Conservation (phyloP, 2,888 invertebrate species). For the Conops quadrifasciatus region DNA sequence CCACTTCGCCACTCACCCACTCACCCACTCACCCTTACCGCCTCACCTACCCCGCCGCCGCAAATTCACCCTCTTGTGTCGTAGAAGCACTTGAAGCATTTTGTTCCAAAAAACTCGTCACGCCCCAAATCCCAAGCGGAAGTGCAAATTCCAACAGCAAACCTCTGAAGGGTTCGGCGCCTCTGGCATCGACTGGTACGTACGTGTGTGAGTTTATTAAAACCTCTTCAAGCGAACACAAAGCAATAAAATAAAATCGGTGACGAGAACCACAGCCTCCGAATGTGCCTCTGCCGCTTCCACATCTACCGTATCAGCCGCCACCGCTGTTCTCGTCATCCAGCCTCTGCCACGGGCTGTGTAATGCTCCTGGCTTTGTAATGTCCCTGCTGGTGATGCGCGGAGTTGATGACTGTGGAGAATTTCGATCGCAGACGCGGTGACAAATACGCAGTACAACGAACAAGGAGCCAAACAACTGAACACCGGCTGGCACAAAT, state of each 20-base stretch:
- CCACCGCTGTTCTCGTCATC: background rate
- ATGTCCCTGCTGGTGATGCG: conserved; percentile 10
- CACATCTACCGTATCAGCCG: background rate
- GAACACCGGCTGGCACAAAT: background rate
- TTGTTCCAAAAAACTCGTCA: conserved; percentile 8
- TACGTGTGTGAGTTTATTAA: background rate
- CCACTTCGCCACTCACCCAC: too few species aligned
- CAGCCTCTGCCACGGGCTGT: too few species aligned
- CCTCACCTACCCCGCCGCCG: too few species aligned
- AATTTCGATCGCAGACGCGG: conserved; percentile 27
- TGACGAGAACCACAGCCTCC: conserved; percentile 8
- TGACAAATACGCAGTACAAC: conserved; percentile 7
- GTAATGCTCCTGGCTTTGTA: background rate
- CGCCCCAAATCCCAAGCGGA: conserved; percentile 21
- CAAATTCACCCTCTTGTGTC: background rate
- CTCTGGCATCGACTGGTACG: background rate
- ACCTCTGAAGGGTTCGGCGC: conserved; percentile 1
- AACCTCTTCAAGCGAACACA: conserved; percentile 27
- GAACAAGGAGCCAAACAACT: too few species aligned
- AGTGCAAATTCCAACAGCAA: conserved; percentile 24
- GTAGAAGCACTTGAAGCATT: background rate
- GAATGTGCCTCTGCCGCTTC: background rate
- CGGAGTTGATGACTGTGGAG: conserved; percentile 30
- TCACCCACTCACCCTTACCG: too few species aligned
- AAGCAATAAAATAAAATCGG: conserved; percentile 20